Evolutionary conservation across 2,888 invertebrate species (phyloP), one percentile per base, ranked within the genome.

Genomic region (Chrysina gloriosa): DNA sequence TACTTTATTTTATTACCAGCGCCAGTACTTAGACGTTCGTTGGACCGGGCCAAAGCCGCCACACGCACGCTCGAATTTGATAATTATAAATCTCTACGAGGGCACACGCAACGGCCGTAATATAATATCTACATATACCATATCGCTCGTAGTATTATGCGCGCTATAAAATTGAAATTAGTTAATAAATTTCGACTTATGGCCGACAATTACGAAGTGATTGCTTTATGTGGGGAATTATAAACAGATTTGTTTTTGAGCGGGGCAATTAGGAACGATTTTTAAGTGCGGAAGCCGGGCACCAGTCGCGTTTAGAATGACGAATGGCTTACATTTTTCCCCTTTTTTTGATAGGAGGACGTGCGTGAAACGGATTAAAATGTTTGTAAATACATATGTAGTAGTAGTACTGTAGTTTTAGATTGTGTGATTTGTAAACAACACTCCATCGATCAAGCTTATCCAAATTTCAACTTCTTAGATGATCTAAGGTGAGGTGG

Each of bases 101-200:
- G 11, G 11, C n/a, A 36, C 9, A 11, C n/a, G n/a, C n/a, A 36
- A 11, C 36, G n/a, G 3, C 9, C 34, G n/a, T 34, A 34, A 34
- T n/a, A 4, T 11, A 11, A 36, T n/a, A n/a, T n/a, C 36, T 36
- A n/a, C n/a, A 36, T 21, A 5, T 21, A 47, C 47, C n/a, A 47
- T 9, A 47, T 9, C 47, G 23, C 6, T 19, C 19, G 47, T 23
- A 19, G 48, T 14, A 14, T 50, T 50, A 25, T 50, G 48, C 9
- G 6, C n/a, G 48, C 48, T 5, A 50, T 50, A 50, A 50, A 25
- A 14, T 50, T 11, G 48, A 14, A 50, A 50, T 27, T 11, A 25
- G 27, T 27, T 50, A 27, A 50, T 50, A 50, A 50, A 50, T 50
- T 50, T 9, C 27, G 6, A 14, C 27, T 50, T 50, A 50, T 27